Conservation (phyloP, 2,888 invertebrate species). For the Acanthosepion esculentum region DNA sequence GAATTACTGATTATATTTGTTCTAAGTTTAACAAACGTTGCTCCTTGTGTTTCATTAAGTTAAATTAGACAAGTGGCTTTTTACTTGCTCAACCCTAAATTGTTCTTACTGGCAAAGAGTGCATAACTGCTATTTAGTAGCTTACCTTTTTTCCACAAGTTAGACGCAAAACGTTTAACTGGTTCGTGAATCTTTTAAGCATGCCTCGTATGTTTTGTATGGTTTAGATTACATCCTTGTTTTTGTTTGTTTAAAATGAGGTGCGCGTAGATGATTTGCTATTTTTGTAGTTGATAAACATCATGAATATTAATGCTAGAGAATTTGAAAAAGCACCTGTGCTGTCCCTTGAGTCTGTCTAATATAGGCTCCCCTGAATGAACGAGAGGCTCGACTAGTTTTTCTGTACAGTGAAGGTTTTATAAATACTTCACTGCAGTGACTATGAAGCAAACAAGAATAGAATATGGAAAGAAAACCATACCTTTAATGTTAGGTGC, state of each 20-base stretch:
- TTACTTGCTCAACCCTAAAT: no score
- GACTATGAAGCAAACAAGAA: not conserved
- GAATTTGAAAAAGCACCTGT: not conserved
- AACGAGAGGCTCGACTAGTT: not conserved
- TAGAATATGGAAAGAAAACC: not conserved
- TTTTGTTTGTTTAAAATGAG: not conserved
- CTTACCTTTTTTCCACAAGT: no score
- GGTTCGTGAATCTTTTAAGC: not conserved
- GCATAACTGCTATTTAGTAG: no score
- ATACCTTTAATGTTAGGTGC: not conserved
- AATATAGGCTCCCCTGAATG: not conserved
- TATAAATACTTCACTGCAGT: not conserved
- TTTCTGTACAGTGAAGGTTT: not conserved
- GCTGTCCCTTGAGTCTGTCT: not conserved
- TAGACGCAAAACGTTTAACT: not conserved
- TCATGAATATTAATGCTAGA: conserved; percentile 2
- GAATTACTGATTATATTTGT: no score
- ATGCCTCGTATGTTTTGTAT: not conserved
- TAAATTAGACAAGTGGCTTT: no score
- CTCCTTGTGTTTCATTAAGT: no score
- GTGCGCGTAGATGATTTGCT: not conserved
- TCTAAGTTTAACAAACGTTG: no score
- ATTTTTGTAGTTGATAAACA: conserved; percentile 14
- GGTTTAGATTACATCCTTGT: not conserved
- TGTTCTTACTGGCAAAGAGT: no score